Evolutionary conservation across 1,140 invertebrate genomes (phyloP).

Genomic region (Sycobia sp.): DNA sequence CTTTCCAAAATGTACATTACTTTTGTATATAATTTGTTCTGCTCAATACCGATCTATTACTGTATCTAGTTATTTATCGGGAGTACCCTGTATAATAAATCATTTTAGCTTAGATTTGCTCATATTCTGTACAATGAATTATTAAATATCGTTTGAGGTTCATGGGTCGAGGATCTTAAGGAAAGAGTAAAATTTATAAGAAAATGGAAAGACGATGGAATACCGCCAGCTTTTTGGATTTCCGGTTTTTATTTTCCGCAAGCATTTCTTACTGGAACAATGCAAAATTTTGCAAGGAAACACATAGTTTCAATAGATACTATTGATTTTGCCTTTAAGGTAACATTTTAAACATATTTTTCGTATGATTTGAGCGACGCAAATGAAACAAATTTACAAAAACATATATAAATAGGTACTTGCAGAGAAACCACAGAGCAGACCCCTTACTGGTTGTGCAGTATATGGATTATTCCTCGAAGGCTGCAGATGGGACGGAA

Average conservation of each 20-base stretch:
- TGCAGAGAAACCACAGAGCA: constrained; percentile 51
- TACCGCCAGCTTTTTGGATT: constrained; percentile 80
- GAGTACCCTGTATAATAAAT: too few species aligned
- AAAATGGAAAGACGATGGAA: constrained; percentile 72
- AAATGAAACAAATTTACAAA: background rate
- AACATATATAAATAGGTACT: constrained; percentile 64
- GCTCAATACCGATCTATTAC: too few species aligned
- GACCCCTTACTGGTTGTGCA: constrained; percentile 71
- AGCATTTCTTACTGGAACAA: constrained; percentile 80
- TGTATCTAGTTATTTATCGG: too few species aligned
- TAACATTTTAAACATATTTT: constrained; percentile 45
- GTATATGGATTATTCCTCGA: constrained; percentile 77
- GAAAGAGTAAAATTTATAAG: constrained; percentile 69
- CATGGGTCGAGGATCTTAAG: constrained; percentile 69
- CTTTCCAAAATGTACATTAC: too few species aligned
- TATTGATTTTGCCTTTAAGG: constrained; percentile 75
- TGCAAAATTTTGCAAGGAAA: constrained; percentile 83
- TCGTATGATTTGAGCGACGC: background rate
- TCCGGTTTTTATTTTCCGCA: constrained; percentile 87
- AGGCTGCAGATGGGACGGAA: constrained; percentile 72
- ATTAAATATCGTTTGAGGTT: constrained; percentile 43
- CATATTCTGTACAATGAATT: too few species aligned
- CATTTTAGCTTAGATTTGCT: too few species aligned
- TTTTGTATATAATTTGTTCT: too few species aligned
- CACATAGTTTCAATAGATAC: constrained; percentile 78